A percentile compares a stretch with the other conserved stretches of the same genome.
These are phyloP conservation scores for Danio aesculapii DNA, from an alignment of 2,797 vertebrate genomes.

Conservation along the genomic window DNA sequence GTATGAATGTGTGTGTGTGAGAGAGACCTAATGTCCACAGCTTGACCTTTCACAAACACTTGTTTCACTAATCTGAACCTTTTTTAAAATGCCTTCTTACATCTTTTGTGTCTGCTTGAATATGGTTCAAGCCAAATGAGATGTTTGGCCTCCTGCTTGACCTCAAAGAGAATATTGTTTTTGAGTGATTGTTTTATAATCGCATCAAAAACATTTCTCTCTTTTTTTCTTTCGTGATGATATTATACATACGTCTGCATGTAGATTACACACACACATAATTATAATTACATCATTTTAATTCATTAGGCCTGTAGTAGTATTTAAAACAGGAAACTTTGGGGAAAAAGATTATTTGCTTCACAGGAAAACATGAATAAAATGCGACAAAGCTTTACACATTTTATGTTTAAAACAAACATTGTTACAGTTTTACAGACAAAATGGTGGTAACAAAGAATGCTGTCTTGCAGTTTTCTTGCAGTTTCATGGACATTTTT, in stretches of 20 bases:
- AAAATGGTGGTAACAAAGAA: too few relatives aligned
- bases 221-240: not conserved
- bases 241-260: not conserved
- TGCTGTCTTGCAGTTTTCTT: too few relatives aligned
- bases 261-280: too few relatives aligned
- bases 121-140: constrained; percentile 19
- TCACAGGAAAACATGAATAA: too few relatives aligned
- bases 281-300: too few relatives aligned
- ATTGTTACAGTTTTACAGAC: too few relatives aligned
- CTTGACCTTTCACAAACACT: constrained; percentile 51
- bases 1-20: constrained; percentile 19
- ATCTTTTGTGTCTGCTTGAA: constrained; percentile 43
- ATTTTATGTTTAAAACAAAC: too few relatives aligned
- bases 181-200: not conserved
- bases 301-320: too few relatives aligned
- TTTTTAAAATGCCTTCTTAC: constrained; percentile 41
- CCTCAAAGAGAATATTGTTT: constrained; percentile 28
- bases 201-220: not conserved
- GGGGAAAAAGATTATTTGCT: too few relatives aligned
- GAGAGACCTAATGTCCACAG: constrained; percentile 43
- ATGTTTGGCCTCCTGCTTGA: constrained; percentile 25
- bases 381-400: too few relatives aligned
- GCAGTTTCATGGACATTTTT: too few relatives aligned
- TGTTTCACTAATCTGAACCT: constrained; percentile 43
- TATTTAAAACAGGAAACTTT: too few relatives aligned